phyloP scores from a whole-genome alignment of 2,797 vertebrate genomes.

The Lycodopsis pacificus region DNA sequence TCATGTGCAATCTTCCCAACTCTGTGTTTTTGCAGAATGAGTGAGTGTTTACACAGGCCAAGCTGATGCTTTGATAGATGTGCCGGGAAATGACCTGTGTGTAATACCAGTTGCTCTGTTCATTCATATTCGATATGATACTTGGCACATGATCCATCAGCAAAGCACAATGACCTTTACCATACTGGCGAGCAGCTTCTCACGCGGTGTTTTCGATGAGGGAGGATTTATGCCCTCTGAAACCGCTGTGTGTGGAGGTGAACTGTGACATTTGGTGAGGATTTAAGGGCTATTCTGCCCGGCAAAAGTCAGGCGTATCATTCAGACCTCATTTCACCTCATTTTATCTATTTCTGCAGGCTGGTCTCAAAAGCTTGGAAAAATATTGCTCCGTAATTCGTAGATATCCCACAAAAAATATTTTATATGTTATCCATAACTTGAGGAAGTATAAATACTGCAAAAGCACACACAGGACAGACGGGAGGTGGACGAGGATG shows the following conservation, averaged over 20 bases:
- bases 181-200: constrained; percentile 49
- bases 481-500: too few species aligned
- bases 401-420: too few species aligned
- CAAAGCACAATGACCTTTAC: constrained; percentile 67
- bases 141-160: constrained; percentile 62
- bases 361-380: background rate
- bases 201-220: constrained; percentile 43
- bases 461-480: background rate
- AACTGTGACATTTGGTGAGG: constrained; percentile 59
- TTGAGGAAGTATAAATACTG: background rate
- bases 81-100: constrained; percentile 52
- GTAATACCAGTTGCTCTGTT: constrained; percentile 40
- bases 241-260: constrained; percentile 29
- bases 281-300: constrained; percentile 37
- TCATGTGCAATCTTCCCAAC: background rate
- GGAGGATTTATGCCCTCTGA: constrained; percentile 44
- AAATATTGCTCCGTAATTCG: too few species aligned
- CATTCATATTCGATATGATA: constrained; percentile 48
- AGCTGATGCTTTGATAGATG: constrained; percentile 49
- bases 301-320: constrained; percentile 22
- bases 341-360: constrained; percentile 18
- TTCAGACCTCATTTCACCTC: constrained; percentile 27
- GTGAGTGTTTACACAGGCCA: constrained; percentile 35
- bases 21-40: constrained; percentile 15
- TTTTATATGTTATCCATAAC: too few species aligned